Evolutionary conservation across 2,113 vertebrate genomes (phyloP).

Genomic region (Pteropus alecto): DNA sequence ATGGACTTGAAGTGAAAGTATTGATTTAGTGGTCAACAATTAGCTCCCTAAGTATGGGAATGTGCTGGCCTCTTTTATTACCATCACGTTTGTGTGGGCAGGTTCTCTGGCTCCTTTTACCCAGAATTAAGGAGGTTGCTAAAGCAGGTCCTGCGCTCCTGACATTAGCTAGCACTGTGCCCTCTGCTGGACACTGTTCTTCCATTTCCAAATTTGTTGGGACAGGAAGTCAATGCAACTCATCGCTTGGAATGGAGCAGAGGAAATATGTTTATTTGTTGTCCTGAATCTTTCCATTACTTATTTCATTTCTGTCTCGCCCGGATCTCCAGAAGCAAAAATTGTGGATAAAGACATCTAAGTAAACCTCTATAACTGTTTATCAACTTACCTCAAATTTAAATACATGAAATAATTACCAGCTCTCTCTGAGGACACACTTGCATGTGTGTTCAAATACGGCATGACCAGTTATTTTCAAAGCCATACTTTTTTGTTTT

Average conservation of each 20-base stretch:
- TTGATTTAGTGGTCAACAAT: background rate
- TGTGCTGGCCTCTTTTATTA: background rate
- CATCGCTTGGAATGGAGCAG: background rate
- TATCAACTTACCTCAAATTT: background rate
- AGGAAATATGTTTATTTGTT: background rate
- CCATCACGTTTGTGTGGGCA: background rate
- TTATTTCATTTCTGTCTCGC: background rate
- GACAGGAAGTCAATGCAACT: background rate
- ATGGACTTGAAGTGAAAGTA: background rate
- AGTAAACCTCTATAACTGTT: background rate
- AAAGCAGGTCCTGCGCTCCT: background rate
- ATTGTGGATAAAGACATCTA: background rate
- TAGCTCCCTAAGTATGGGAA: background rate
- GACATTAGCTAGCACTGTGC: background rate
- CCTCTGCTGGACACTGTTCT: constrained; percentile 51
- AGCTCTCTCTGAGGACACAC: background rate
- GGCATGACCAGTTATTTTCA: background rate
- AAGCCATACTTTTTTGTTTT: background rate
- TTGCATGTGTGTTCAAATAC: background rate
- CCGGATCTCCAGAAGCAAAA: background rate
- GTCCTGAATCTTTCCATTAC: background rate
- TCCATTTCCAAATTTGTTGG: background rate
- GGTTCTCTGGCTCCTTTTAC: background rate
- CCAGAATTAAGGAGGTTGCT: background rate
- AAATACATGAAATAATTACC: background rate